These are phyloP conservation scores for Hemicrepidius hirtus DNA, from an alignment of 2,888 invertebrate species.

Conservation along the genomic window DNA sequence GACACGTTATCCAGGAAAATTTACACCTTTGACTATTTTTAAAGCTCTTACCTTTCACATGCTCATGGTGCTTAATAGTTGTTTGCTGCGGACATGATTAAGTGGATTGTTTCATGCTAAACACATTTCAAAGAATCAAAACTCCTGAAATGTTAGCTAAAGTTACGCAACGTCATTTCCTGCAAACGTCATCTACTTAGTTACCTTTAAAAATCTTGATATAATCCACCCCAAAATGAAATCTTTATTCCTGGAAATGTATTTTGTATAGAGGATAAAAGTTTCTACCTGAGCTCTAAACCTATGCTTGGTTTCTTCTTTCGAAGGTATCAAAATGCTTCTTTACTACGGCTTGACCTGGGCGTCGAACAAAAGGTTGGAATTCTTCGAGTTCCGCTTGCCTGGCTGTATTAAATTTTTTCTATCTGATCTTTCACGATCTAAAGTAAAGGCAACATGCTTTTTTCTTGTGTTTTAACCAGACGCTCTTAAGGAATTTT, in stretches of 20 bases:
- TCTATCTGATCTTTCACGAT: slow-evolving; percentile 39
- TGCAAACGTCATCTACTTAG: not conserved
- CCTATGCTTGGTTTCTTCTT: slow-evolving; percentile 25
- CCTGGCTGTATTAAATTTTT: slow-evolving; percentile 43
- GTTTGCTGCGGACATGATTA: slow-evolving; percentile 10
- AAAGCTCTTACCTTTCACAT: too few species aligned
- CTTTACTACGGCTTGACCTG: slow-evolving; percentile 39
- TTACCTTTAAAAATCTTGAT: too few species aligned
- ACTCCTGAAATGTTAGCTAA: not conserved
- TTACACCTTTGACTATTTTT: too few species aligned
- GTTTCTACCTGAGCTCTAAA: slow-evolving; percentile 33
- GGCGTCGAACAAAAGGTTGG: slow-evolving; percentile 48
- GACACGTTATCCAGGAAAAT: too few species aligned
- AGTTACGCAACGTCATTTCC: not conserved
- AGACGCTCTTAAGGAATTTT: slow-evolving; percentile 20
- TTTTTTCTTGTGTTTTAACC: slow-evolving; percentile 31
- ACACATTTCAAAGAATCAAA: not conserved
- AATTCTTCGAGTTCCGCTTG: slow-evolving; percentile 47
- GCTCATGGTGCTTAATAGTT: not conserved
- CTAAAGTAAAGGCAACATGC: slow-evolving; percentile 32
- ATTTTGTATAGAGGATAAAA: slow-evolving; percentile 12
- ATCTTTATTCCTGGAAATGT: too few species aligned
- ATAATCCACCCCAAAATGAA: too few species aligned
- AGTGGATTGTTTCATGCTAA: slow-evolving; percentile 17
- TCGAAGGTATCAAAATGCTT: slow-evolving; percentile 29